phyloP scores from a whole-genome alignment of 30 jellyfish, hydroid and myxozoan species.

The Aurelia aurita complex sp. Pacific region DNA sequence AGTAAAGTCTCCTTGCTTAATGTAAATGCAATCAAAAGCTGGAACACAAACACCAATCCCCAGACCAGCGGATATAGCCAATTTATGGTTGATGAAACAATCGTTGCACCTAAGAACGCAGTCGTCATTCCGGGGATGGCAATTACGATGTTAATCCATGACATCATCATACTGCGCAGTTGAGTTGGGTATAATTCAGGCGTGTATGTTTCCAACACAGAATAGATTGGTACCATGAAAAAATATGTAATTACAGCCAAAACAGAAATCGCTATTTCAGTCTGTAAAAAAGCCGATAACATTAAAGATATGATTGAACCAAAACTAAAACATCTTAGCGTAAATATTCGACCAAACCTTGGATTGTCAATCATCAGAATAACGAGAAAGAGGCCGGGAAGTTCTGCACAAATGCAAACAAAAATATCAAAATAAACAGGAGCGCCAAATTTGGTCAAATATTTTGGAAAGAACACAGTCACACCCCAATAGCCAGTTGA shows the following conservation, averaged over 20 bases:
- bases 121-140: slow-evolving; percentile 69
- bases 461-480: slow-evolving; percentile 56
- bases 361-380: slow-evolving; percentile 38
- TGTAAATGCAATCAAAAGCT: slow-evolving; percentile 34
- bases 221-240: slow-evolving; percentile 67
- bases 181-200: slow-evolving; percentile 71
- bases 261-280: slow-evolving; percentile 23
- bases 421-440: slow-evolving; percentile 44
- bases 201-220: slow-evolving; percentile 54
- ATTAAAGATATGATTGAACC: slow-evolving; percentile 34
- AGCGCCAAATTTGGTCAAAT: slow-evolving; percentile 51
- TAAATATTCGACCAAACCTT: slow-evolving; percentile 47
- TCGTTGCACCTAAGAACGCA: slow-evolving; percentile 58
- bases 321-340: slow-evolving; percentile 24
- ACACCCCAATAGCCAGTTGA: slow-evolving; percentile 78
- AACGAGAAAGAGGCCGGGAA: slow-evolving; percentile 52
- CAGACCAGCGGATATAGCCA: slow-evolving; percentile 72
- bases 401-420: slow-evolving; percentile 39
- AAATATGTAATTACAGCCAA: slow-evolving; percentile 58
- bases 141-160: slow-evolving; percentile 29
- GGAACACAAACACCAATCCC: slow-evolving; percentile 50
- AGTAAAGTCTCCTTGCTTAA: slow-evolving; percentile 45
- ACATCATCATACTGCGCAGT: slow-evolving; percentile 61
- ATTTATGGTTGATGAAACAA: slow-evolving; percentile 26
- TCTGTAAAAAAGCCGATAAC: slow-evolving; percentile 8